Base-by-base conservation (phyloP, 1,140 invertebrate species). In the Penaeus japonicus region DNA sequence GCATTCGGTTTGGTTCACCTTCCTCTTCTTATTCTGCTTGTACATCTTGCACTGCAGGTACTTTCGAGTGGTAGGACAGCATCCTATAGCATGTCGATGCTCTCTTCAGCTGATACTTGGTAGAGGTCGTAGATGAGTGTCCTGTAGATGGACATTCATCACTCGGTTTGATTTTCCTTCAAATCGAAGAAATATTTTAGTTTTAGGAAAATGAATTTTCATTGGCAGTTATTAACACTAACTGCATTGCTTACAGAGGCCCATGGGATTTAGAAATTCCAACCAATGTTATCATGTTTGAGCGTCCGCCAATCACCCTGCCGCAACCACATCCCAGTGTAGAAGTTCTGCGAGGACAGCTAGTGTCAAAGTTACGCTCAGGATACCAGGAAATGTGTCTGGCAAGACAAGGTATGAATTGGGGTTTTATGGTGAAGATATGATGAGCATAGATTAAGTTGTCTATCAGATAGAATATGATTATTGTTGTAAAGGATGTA, bases 181-280 rank as follows among this genome's bases (percentile, higher is more conserved):
- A 47, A 47, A 47, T 12, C 15, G 15, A 12, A 15, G 47, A 47
- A 47, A 12, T 47, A 15, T 47, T 47, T 10, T 0, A 47, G 10
- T 47, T 47, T 15, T 15, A 47, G 15, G 1, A 12, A 47, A 47
- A 7, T 10, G 47, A 47, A 10, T 47, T 47, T 15, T 47, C 47
- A 47, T 47, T 15, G 0, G 10, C 47, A 47, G 47, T 47, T 47
- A 15, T 10, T 70, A 70, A 70, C 30, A 70, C 20, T 10, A 15
- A 24, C 30, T 1, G 18, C 62, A 70, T 70, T 47, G 47, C 47
- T 91, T 92, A 86, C 91, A 96, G 95, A 35, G 98, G 98, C 5
- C 98, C 97, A 24, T 99, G 98, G 97, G 98, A 99, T 92, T 94
- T 99, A 91, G 97, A 99, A 92, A 95, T 99, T 88, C 95, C 95